Base-by-base conservation (phyloP, 2,888 invertebrate genomes). In the Chaetogeoica ovagalla region DNA sequence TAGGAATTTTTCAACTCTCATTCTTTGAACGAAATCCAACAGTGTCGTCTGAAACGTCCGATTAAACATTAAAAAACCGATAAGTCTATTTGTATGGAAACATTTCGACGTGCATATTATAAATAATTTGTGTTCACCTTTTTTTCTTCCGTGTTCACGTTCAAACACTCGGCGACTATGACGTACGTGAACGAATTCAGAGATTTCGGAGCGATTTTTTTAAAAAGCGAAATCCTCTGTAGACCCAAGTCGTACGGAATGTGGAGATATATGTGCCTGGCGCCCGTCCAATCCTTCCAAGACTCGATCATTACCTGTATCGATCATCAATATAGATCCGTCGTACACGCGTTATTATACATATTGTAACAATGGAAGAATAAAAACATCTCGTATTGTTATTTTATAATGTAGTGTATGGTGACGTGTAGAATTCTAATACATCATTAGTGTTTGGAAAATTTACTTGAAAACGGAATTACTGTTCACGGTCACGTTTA, bases 251-350 rank as follows among this genome's bases (percentile, higher is more conserved):
- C 86, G 76, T 86, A 85, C 2, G 87, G 85, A 5, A 87, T 85
- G 82, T 87, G 85, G 83, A 87, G 84, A 83, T 87, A 87, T 69
- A 87, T 85, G 81, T 86, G 85, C 2, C 87, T 84, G 8, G 86
- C 87, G 21, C 87, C 87, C 9, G 87, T 87, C 87, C 87, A 87
- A 81, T 87, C 87, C 83, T 87, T 87, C 87, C 87, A 87, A 7
- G 86, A 85, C 77, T 86, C 85, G 23, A 86, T 85, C 84, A 87
- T 84, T 15, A 86, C 85, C 85, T 85, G 82, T 65, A 9, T 37
- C 30, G 30, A 30, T 30, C 30, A 43, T 23, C 39, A 13, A 52
- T 15, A 52, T 15, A 52, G 17, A 55, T 48, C 48, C 48, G 13
- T 13, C 48, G 13, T 43, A 7, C 9, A 48, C 48, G 13, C 48